These are phyloP conservation scores for Burhinus oedicnemus DNA, from an alignment of 2,113 vertebrate genomes.

Conservation along the genomic window DNA sequence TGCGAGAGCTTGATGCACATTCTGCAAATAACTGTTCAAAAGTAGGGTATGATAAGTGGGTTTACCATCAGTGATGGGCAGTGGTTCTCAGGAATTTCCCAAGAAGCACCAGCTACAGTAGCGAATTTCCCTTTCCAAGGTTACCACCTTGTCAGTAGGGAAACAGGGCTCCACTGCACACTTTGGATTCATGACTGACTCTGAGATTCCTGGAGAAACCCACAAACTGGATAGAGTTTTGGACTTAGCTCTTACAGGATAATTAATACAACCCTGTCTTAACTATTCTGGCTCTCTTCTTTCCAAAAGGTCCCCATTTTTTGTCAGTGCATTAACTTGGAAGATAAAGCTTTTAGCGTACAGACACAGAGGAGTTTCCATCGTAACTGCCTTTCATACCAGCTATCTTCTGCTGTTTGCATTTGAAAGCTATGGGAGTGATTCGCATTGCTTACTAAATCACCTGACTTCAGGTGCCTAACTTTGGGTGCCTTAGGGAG, in stretches of 20 bases:
- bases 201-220: neutral
- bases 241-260: neutral
- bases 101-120: neutral
- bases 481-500: neutral
- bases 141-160: neutral
- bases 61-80: neutral
- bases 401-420: neutral
- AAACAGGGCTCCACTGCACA: neutral
- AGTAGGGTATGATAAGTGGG: neutral
- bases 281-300: neutral
- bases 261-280: neutral
- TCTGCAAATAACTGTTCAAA: neutral
- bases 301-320: neutral
- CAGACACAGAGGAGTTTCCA: neutral
- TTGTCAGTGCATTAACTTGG: neutral
- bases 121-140: neutral
- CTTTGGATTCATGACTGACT: neutral
- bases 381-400: neutral
- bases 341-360: neutral
- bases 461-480: neutral
- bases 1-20: fast-evolving
- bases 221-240: neutral
- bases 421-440: neutral
- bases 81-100: neutral
- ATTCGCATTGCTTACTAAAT: neutral